Conservation (phyloP, 1,140 invertebrate species). For the Mycetomoellerius zeteki region DNA sequence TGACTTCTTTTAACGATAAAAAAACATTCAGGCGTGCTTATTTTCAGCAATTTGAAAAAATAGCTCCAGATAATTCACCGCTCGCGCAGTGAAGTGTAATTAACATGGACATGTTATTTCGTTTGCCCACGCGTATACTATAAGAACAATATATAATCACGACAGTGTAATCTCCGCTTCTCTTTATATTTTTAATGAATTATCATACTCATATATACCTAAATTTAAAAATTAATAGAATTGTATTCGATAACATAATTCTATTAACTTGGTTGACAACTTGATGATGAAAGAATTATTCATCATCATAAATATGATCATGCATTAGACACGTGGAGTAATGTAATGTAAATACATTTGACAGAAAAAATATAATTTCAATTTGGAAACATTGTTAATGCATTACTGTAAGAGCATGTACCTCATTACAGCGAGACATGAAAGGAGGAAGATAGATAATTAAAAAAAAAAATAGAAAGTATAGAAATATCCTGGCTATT, state of each 20-base stretch:
- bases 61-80: neutral
- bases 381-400: slow-evolving; percentile 26
- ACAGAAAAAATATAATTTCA: slow-evolving; percentile 6
- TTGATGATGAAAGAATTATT: slow-evolving; percentile 17
- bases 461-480: slow-evolving; percentile 22
- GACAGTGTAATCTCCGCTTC: neutral
- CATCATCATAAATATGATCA: neutral
- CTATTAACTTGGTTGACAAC: neutral
- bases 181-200: slow-evolving; percentile 2
- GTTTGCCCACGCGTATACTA: neutral
- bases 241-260: neutral
- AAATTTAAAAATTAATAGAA: slow-evolving; percentile 30
- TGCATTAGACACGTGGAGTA: neutral
- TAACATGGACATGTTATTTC: slow-evolving; percentile 17
- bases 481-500: neutral
- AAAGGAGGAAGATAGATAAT: neutral
- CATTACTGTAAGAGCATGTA: neutral
- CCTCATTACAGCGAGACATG: neutral
- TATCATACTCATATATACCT: neutral
- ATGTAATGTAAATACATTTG: neutral
- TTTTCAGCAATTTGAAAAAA: slow-evolving; percentile 17
- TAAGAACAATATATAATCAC: neutral
- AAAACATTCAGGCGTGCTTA: neutral
- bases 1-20: neutral
- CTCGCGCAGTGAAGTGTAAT: slow-evolving; percentile 1